A percentile compares a stretch with the other conserved stretches of the same genome.
Conservation (phyloP, 1,140 invertebrate genomes). For the Venturia canescens region DNA sequence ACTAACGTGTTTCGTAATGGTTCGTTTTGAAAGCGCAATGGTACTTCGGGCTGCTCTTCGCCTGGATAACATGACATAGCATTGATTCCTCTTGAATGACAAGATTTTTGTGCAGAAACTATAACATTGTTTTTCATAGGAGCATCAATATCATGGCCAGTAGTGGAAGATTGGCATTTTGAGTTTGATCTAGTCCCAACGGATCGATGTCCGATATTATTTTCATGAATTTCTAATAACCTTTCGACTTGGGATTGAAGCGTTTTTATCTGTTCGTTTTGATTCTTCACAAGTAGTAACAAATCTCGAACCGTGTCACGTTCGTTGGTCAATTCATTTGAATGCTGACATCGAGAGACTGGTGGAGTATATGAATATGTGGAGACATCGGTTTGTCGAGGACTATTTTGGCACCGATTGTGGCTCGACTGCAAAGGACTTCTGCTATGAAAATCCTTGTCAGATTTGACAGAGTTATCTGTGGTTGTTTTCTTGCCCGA, state of each 20-base stretch:
- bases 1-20: slow-evolving; percentile 62
- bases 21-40: slow-evolving; percentile 45
- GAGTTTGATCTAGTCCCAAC: not conserved
- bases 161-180: not conserved
- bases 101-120: not conserved
- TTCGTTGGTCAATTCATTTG: slow-evolving; percentile 53
- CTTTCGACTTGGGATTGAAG: slow-evolving; percentile 69
- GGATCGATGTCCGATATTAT: slow-evolving; percentile 41
- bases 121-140: not conserved
- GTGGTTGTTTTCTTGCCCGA: not conserved
- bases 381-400: slow-evolving; percentile 6
- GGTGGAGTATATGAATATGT: not conserved
- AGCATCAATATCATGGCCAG: not conserved
- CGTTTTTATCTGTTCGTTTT: slow-evolving; percentile 70
- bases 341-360: slow-evolving; percentile 19
- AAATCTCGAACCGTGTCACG: slow-evolving; percentile 69
- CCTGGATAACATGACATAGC: not conserved
- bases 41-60: not conserved
- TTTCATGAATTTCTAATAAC: slow-evolving; percentile 68
- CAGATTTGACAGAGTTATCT: not conserved
- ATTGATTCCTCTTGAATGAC: not conserved
- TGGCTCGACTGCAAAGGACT: not conserved
- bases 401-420: not conserved
- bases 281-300: slow-evolving; percentile 67
- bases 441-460: not conserved